A percentile compares a stretch with the other conserved stretches of the same genome.
Conservation (phyloP, 2,113 vertebrate genomes). For the Lasiurus borealis region DNA sequence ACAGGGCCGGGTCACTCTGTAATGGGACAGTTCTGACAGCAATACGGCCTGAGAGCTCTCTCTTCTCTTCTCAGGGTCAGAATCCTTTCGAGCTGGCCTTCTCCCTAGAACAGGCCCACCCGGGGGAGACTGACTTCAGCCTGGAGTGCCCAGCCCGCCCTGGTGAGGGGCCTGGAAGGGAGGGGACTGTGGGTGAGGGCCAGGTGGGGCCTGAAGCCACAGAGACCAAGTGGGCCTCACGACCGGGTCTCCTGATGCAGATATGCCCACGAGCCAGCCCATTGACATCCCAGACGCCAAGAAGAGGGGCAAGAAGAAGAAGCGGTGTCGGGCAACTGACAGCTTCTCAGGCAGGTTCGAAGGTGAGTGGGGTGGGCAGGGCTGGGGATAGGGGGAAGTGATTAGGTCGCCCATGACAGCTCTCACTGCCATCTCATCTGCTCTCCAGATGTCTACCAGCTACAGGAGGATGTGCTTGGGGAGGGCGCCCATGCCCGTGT, state of each 20-base stretch:
- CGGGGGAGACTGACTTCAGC: conserved; percentile 92
- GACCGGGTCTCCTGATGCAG: conserved; percentile 78
- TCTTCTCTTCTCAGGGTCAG: conserved; percentile 89
- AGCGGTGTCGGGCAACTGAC: conserved; percentile 96
- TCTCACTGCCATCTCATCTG: neutral
- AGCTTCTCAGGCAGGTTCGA: conserved; percentile 98
- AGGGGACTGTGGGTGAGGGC: neutral
- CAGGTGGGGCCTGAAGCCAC: accelerated
- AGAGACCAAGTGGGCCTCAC: neutral
- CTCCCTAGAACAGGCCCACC: conserved; percentile 90
- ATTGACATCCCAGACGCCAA: conserved; percentile 98
- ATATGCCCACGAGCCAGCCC: conserved; percentile 95
- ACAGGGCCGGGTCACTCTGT: neutral
- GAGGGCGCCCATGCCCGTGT: conserved; percentile 97
- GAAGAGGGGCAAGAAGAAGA: conserved; percentile 99
- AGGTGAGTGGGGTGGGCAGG: conserved; percentile 83
- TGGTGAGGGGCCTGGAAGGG: conserved; percentile 84
- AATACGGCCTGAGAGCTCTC: neutral
- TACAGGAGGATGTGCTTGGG: conserved; percentile 96
- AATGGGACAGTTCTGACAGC: neutral
- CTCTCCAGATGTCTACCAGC: conserved; percentile 95
- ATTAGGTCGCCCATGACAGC: neutral
- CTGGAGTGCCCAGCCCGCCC: conserved; percentile 93
- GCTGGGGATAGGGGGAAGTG: accelerated
- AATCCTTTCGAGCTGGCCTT: conserved; percentile 96